phyloP scores from a whole-genome alignment of 2,113 vertebrate genomes.

The Lathamus discolor region DNA sequence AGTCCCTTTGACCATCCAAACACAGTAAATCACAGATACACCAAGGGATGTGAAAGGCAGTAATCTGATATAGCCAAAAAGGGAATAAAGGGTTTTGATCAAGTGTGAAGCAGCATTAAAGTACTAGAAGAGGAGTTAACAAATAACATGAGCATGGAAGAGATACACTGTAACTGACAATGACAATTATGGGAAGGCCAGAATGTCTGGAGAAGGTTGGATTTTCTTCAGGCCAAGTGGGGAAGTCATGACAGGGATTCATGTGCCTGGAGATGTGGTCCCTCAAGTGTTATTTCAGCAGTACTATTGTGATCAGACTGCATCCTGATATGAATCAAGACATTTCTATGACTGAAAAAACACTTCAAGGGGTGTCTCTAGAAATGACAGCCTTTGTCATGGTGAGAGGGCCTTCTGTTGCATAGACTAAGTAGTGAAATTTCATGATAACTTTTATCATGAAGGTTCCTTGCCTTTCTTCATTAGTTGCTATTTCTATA shows the following conservation, averaged over 20 bases:
- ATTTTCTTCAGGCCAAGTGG: not conserved
- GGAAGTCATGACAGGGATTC: not conserved
- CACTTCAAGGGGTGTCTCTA: not conserved
- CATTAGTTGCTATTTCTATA: not conserved
- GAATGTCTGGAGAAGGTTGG: not conserved
- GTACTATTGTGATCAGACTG: not conserved
- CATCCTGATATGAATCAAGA: not conserved
- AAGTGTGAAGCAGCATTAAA: not conserved
- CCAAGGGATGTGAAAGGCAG: not conserved
- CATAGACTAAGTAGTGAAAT: not conserved
- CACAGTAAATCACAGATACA: not conserved
- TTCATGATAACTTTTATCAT: not conserved
- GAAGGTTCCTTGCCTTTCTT: not conserved
- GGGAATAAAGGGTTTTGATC: not conserved
- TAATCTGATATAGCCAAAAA: not conserved
- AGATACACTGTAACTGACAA: not conserved
- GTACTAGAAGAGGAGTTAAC: not conserved
- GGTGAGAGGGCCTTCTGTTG: not conserved
- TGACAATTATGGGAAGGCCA: not conserved
- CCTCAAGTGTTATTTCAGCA: not conserved
- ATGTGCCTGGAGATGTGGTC: not conserved
- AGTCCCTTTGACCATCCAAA: not conserved
- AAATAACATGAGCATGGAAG: not conserved
- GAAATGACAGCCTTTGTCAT: not conserved
- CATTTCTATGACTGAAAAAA: not conserved